Conservation (phyloP, 2,113 vertebrate genomes). For the Muntiacus muntjak region DNA sequence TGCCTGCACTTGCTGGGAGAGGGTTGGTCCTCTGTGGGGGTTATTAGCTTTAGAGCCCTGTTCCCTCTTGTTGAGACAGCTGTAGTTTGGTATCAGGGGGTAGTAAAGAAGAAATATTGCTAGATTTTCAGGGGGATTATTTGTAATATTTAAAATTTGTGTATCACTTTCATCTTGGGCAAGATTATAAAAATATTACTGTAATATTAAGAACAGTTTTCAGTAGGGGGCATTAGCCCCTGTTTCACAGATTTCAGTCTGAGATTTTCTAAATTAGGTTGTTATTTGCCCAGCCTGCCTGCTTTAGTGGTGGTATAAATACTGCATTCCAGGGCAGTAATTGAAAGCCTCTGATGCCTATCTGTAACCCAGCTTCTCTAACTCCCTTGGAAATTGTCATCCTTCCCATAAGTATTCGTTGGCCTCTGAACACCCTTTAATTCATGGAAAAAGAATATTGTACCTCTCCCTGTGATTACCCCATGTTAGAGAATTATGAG, state of each 20-base stretch:
- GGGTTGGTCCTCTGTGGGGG: background rate
- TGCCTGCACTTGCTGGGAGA: background rate
- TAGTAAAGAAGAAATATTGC: constrained; percentile 50
- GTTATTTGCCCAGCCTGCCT: background rate
- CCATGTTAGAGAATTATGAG: background rate
- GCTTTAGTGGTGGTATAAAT: background rate
- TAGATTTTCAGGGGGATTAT: constrained; percentile 42
- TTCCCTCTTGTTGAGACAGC: constrained; percentile 48
- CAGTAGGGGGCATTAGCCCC: background rate
- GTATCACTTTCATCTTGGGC: constrained; percentile 16
- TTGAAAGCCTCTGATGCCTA: background rate
- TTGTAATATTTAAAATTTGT: constrained; percentile 51
- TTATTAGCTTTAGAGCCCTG: background rate
- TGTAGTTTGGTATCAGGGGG: constrained; percentile 12
- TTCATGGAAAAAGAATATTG: background rate
- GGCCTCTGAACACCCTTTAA: background rate
- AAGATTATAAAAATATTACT: constrained; percentile 40
- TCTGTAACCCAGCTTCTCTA: constrained; percentile 9
- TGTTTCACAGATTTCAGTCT: background rate
- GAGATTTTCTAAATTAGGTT: background rate
- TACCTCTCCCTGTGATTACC: background rate
- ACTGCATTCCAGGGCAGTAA: background rate
- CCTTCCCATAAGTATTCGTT: background rate
- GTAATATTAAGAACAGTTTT: background rate
- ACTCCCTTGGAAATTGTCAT: background rate